Conservation (phyloP, 2,888 invertebrate species). For the Lissonota sp. region DNA sequence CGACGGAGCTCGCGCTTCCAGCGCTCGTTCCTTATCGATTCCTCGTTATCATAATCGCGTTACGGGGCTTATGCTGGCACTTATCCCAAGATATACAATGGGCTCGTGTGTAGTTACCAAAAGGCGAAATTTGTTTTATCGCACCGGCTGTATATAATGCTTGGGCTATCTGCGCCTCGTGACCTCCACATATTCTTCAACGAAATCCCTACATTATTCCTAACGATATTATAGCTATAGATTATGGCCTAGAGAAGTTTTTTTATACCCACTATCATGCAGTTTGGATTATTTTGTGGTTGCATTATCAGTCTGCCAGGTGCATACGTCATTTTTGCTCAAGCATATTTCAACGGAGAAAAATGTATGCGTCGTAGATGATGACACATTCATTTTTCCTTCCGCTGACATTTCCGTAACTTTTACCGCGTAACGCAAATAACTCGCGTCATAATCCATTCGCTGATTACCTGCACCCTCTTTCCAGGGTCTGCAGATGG, state of each 20-base stretch:
- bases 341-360: not conserved
- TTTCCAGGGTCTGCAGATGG: no score
- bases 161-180: not conserved
- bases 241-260: no score
- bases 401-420: not conserved
- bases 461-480: no score
- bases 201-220: constrained; percentile 8
- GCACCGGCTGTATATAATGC: constrained; percentile 28
- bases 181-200: constrained; percentile 27
- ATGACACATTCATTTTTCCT: not conserved
- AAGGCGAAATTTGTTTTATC: constrained; percentile 59
- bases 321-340: not conserved
- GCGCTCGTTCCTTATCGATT: constrained; percentile 62
- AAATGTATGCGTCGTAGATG: not conserved
- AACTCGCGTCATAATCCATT: no score
- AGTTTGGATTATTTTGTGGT: not conserved
- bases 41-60: constrained; percentile 63
- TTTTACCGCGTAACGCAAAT: no score
- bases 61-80: constrained; percentile 48
- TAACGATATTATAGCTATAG: not conserved
- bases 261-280: no score
- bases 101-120: constrained; percentile 58
- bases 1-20: constrained; percentile 52
- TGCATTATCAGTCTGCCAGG: not conserved
- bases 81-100: constrained; percentile 61